phyloP scores from a whole-genome alignment of 2,113 vertebrate genomes.

The Limanda limanda region DNA sequence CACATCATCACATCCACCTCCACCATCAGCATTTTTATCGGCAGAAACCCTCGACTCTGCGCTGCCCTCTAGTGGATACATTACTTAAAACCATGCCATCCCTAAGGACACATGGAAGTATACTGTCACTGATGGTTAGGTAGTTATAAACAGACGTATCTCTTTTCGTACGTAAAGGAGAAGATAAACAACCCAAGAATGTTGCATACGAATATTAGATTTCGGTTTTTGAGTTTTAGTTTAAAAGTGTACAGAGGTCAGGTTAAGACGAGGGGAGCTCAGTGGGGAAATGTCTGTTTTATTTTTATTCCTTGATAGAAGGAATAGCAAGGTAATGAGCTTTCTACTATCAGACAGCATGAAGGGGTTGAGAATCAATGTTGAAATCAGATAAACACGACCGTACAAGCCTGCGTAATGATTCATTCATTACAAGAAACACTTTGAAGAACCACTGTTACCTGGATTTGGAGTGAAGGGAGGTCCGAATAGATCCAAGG shows the following conservation, averaged over 20 bases:
- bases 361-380: background rate
- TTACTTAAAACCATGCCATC: no score
- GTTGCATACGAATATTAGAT: no score
- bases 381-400: background rate
- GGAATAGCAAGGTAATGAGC: constrained; percentile 10
- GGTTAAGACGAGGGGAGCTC: background rate
- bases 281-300: background rate
- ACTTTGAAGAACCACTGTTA: constrained; percentile 1
- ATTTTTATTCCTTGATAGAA: background rate
- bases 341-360: constrained; percentile 5
- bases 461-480: constrained; percentile 1
- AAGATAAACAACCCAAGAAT: no score
- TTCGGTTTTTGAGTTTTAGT: background rate
- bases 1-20: no score
- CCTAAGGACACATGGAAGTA: no score
- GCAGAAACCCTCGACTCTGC: no score
- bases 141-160: no score
- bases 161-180: no score
- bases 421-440: constrained; percentile 20
- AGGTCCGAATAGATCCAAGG: background rate
- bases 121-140: no score
- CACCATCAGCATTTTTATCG: no score
- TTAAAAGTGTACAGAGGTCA: background rate
- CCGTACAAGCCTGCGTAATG: background rate
- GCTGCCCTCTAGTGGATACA: no score